phyloP scores from a whole-genome alignment of 2,797 vertebrate species.

The Pseudopleuronectes americanus region DNA sequence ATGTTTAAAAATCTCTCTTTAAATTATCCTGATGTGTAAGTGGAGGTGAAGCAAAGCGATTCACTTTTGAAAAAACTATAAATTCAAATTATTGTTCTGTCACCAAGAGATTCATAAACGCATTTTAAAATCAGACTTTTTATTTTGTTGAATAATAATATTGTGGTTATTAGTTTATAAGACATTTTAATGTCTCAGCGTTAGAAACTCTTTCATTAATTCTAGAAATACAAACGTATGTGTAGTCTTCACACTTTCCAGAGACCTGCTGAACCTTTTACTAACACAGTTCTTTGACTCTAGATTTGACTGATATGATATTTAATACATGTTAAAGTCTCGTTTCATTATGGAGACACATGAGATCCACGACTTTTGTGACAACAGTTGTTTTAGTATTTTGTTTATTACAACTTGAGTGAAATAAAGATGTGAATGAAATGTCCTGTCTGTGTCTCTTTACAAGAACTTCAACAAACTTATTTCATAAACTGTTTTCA shows the following conservation, averaged over 20 bases:
- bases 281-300: conserved; percentile 15
- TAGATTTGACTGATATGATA: conserved; percentile 14
- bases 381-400: too few species aligned
- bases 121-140: conserved; percentile 5
- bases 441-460: too few species aligned
- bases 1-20: conserved; percentile 12
- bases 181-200: conserved; percentile 8
- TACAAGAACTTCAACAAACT: too few species aligned
- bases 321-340: conserved; percentile 10
- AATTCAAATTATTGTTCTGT: conserved; percentile 4
- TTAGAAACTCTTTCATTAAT: conserved; percentile 10
- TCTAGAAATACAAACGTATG: background rate
- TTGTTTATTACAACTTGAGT: too few species aligned
- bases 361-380: background rate
- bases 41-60: background rate
- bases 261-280: conserved; percentile 11
- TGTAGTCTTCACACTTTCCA: too few species aligned
- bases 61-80: conserved; percentile 11
- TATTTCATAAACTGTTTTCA: too few species aligned
- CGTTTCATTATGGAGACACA: conserved; percentile 27
- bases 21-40: conserved; percentile 5
- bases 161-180: conserved; percentile 26
- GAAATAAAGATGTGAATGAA: too few species aligned
- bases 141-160: conserved; percentile 13
- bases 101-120: background rate